These are phyloP conservation scores for Esperia sulphurella DNA, from an alignment of 2,888 invertebrate genomes.

Conservation along the genomic window DNA sequence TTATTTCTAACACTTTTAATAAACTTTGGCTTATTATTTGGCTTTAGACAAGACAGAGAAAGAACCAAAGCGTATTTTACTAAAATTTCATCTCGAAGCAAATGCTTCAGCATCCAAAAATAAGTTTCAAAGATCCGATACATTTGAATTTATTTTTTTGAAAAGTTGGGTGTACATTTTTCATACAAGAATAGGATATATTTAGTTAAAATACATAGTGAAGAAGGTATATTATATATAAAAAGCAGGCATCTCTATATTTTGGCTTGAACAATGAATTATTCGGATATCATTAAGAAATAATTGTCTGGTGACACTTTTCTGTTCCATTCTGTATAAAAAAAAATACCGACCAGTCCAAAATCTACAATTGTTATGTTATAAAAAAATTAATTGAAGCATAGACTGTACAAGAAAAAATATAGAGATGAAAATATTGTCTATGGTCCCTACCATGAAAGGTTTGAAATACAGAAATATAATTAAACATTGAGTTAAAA, in stretches of 20 bases:
- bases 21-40: conserved; percentile 72
- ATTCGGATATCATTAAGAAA: too few relatives aligned
- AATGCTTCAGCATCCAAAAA: neutral
- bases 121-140: conserved; percentile 31
- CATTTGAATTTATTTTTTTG: conserved; percentile 29
- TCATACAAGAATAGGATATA: conserved; percentile 51
- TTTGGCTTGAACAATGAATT: conserved; percentile 30
- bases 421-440: conserved; percentile 38
- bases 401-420: conserved; percentile 33
- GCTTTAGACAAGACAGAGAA: conserved; percentile 56
- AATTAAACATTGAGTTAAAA: conserved; percentile 35
- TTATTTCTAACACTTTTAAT: conserved; percentile 26
- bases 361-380: too few relatives aligned
- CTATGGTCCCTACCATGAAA: conserved; percentile 73
- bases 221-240: conserved; percentile 46
- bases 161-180: conserved; percentile 48
- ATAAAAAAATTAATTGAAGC: too few relatives aligned
- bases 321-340: too few relatives aligned
- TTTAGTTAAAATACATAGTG: conserved; percentile 36
- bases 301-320: too few relatives aligned
- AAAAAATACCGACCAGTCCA: too few relatives aligned
- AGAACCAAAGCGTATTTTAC: conserved; percentile 22
- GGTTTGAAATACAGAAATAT: conserved; percentile 43
- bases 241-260: conserved; percentile 40
- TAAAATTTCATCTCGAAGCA: conserved; percentile 1